Percentiles rank a stretch among this genome's conserved stretches.
Conservation (phyloP, 2,888 invertebrate species). For the Campoletis raptor region DNA sequence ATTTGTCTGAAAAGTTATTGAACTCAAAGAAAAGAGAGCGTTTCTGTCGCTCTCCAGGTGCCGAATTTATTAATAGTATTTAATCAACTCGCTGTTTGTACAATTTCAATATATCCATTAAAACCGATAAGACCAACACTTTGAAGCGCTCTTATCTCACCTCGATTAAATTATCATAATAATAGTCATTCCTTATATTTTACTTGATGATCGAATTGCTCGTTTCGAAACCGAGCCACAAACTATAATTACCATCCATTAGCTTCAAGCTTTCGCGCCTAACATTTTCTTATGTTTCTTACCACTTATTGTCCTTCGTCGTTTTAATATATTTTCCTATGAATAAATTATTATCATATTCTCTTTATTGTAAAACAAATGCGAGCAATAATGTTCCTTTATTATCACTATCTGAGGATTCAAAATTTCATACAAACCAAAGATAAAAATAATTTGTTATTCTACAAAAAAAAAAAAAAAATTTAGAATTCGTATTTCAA, state of each 20-base stretch:
- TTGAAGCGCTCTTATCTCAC: constrained; percentile 21
- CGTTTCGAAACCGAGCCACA: constrained; percentile 18
- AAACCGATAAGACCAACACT: constrained; percentile 3
- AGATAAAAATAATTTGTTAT: background rate
- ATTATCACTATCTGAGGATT: background rate
- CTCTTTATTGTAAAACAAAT: background rate
- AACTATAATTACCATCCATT: constrained; percentile 12
- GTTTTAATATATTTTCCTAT: background rate
- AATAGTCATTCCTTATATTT: constrained; percentile 38
- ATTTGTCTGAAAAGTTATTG: background rate
- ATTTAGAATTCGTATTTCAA: background rate
- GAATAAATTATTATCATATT: background rate
- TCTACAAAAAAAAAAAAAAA: background rate
- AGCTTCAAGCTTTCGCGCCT: constrained; percentile 1
- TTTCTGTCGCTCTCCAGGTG: background rate
- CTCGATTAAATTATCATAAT: constrained; percentile 55
- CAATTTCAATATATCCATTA: constrained; percentile 39
- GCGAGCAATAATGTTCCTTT: background rate
- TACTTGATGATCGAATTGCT: constrained; percentile 23
- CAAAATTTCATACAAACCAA: background rate
- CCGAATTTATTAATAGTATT: constrained; percentile 15
- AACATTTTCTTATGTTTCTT: background rate
- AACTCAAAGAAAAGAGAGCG: background rate
- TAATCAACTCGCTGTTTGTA: constrained; percentile 16
- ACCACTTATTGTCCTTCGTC: background rate